Conservation (phyloP, 2,797 vertebrate species). For the Linurgus olivaceus region DNA sequence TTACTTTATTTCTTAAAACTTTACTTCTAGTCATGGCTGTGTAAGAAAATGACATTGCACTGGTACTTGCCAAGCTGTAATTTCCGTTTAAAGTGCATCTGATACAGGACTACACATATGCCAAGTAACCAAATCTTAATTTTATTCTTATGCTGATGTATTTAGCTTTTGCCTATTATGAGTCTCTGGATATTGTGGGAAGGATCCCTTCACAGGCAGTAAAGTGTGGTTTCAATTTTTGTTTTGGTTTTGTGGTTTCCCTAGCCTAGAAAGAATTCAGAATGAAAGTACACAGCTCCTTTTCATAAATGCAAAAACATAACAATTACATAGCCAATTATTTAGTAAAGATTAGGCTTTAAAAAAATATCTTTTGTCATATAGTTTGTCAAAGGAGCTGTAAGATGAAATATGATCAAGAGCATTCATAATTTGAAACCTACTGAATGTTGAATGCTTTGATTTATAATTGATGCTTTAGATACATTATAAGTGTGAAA, state of each 20-base stretch:
- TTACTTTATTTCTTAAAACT: not conserved
- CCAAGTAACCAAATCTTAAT: not conserved
- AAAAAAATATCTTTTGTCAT: constrained; percentile 66
- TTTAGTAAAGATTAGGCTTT: constrained; percentile 66
- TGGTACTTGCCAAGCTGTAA: not conserved
- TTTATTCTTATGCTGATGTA: not conserved
- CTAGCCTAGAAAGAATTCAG: not conserved
- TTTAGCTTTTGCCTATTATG: not conserved
- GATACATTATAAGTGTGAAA: constrained; percentile 60
- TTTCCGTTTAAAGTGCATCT: constrained; percentile 11
- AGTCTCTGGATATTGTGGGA: not conserved
- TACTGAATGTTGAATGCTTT: constrained; percentile 61
- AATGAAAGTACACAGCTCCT: not conserved
- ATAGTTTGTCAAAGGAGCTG: constrained; percentile 63
- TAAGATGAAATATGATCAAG: constrained; percentile 72
- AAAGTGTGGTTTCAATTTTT: not conserved
- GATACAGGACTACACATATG: not conserved
- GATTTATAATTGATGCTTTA: constrained; percentile 73
- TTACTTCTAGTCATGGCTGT: not conserved
- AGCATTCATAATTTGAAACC: constrained; percentile 56
- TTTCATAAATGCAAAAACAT: constrained; percentile 57
- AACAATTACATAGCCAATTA: constrained; percentile 72
- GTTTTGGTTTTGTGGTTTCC: not conserved
- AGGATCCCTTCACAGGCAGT: not conserved
- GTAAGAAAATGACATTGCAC: not conserved